Evolutionary conservation across 2,113 vertebrate species (phyloP).

Genomic region (Melanocharis versteri): DNA sequence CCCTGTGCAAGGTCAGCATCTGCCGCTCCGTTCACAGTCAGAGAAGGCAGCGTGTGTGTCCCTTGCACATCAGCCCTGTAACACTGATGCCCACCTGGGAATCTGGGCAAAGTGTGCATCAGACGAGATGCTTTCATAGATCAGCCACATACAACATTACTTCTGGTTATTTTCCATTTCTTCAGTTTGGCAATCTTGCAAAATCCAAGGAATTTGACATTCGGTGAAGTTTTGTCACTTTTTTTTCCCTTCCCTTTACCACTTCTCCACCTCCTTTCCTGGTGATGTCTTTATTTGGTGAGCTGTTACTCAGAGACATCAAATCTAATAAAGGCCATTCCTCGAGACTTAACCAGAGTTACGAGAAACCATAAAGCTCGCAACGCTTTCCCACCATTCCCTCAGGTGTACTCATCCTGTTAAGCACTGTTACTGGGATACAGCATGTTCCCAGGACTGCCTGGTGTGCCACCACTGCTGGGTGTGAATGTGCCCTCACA

Average conservation of each 20-base stretch:
- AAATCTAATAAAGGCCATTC: not conserved
- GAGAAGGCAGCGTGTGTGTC: not conserved
- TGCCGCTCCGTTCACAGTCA: not conserved
- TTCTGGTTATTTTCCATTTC: not conserved
- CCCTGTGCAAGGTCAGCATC: not conserved
- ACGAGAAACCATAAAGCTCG: not conserved
- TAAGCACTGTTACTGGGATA: fast-evolving
- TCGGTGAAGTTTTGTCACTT: not conserved
- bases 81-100: not conserved
- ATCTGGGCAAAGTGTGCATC: not conserved
- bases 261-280: not conserved
- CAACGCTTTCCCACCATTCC: not conserved
- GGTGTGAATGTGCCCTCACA: not conserved
- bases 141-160: not conserved
- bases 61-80: not conserved
- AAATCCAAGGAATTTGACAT: not conserved
- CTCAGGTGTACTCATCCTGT: not conserved
- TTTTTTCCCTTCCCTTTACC: not conserved
- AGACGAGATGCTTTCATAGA: not conserved
- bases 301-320: not conserved
- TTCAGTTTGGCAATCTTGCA: not conserved
- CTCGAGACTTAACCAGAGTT: not conserved
- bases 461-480: not conserved
- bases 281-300: not conserved
- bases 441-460: fast-evolving